phyloP scores from a whole-genome alignment of 2,113 vertebrate genomes.

The Corydoras maculifer region DNA sequence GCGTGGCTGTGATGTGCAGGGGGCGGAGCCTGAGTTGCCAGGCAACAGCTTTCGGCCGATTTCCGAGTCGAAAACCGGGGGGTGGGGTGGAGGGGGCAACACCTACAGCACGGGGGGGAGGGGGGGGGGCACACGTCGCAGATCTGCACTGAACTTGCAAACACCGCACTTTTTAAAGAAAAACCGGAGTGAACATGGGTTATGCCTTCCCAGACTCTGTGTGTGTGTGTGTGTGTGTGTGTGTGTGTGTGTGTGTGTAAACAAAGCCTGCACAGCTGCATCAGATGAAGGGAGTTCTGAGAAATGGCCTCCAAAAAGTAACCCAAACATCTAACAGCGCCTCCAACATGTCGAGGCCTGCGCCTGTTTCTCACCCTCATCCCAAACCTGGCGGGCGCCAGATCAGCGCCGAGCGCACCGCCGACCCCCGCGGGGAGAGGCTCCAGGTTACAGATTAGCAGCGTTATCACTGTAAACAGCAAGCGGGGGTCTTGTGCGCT shows the following conservation, averaged over 20 bases:
- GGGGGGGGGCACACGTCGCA: too few relatives aligned
- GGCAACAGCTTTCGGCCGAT: conserved; percentile 29
- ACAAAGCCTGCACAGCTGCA: conserved; percentile 32
- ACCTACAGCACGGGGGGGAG: not conserved
- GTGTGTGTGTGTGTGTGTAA: conserved; percentile 17
- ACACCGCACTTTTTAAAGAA: conserved; percentile 6
- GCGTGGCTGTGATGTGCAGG: conserved; percentile 17
- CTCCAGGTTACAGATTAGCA: conserved; percentile 1
- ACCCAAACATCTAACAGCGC: conserved; percentile 38
- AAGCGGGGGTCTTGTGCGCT: not conserved
- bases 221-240: not conserved
- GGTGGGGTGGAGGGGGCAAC: too few relatives aligned
- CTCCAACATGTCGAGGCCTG: conserved; percentile 41
- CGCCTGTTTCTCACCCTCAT: conserved; percentile 8
- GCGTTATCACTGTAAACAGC: conserved; percentile 10
- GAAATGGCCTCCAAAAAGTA: conserved; percentile 39
- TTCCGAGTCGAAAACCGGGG: conserved; percentile 10
- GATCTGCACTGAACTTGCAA: too few relatives aligned
- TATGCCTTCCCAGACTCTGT: too few relatives aligned
- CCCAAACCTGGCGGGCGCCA: not conserved
- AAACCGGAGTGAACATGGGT: too few relatives aligned
- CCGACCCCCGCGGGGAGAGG: not conserved
- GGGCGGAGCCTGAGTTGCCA: conserved; percentile 30
- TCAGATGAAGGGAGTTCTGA: conserved; percentile 24
- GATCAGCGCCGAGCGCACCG: not conserved